phyloP scores from a whole-genome alignment of 2,797 vertebrate species.

The Hippocampus kuda region DNA sequence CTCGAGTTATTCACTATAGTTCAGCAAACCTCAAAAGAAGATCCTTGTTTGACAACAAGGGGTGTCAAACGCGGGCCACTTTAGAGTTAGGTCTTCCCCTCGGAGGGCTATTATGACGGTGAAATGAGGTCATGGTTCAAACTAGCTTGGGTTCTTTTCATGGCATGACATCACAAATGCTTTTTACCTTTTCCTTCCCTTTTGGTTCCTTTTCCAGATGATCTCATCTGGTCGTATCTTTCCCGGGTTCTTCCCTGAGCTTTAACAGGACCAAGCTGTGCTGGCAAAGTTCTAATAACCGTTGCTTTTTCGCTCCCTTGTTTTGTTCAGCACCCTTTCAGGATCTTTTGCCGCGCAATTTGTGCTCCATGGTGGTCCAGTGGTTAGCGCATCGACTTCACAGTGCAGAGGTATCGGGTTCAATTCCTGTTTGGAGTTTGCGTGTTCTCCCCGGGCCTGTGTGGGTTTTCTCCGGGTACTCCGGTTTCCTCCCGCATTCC shows the following conservation, averaged over 20 bases:
- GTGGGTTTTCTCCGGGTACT: no score
- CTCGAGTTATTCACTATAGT: no score
- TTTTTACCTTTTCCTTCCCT: not conserved
- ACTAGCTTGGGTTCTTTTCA: not conserved
- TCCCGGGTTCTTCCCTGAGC: not conserved
- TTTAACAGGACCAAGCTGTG: not conserved
- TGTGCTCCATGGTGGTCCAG: constrained; percentile 37
- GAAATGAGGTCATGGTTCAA: not conserved
- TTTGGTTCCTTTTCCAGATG: not conserved
- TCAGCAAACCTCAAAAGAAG: no score
- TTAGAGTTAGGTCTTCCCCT: no score
- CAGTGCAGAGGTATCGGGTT: no score
- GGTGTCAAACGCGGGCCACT: no score
- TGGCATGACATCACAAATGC: not conserved
- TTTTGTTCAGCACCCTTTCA: constrained; percentile 11
- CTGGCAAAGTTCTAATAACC: not conserved
- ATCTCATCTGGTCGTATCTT: not conserved
- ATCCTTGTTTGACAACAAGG: no score
- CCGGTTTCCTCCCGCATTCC: no score
- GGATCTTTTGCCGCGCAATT: constrained; percentile 16
- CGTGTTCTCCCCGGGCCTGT: no score
- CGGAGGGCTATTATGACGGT: no score
- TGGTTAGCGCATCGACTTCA: not conserved
- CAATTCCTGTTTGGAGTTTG: no score
- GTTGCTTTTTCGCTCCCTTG: not conserved